Evolutionary conservation across 2,113 vertebrate genomes (phyloP), one percentile per base, ranked within the genome.

Genomic region (Chauna torquata): DNA sequence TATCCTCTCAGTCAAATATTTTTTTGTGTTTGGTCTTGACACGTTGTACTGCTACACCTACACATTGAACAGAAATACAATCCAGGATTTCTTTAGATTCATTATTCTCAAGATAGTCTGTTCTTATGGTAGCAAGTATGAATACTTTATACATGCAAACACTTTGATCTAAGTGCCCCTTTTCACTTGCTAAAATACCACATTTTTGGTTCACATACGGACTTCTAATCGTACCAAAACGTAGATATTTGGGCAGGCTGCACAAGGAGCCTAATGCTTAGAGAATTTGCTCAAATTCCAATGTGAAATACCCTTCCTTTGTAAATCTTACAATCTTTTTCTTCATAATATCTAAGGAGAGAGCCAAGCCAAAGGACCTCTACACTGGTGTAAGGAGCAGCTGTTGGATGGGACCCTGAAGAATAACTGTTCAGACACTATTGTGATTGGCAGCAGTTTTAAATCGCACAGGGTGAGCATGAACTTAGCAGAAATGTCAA

Each of bases 401-500:
- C 15, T 55, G 30, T 59, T 80, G 68, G 19, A 22, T 55, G 14
- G 12, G 12, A 45, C 10, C 8, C 23, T 42, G 74, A 91, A 94
- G 52, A 85, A 61, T 18, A 72, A 11, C 3, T 70, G 40, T 32
- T 87, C 57, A 82, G 65, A 68, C 5, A 45, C 17, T 50, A 8
- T 16, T 76, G 70, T 20, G 8, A 55, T 66, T 76, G 71, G 50
- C 79, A 94, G 82, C 28, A 74, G 49, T 74, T 94, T 92, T 92
- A 84, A 96, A 86, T 55, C 47, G 36, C 47, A 57, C 16, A 18
- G 45, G 4, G 1, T 20, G 45, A 77, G 36, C 36, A 59, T 2
- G 0, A 57, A 91, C 47, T 76, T 80, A 75, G 69, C 42, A 72
- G 86, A 95, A 94, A 94, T 90, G 87, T 94, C 91, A 90, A 50